Evolutionary conservation across 2,113 vertebrate genomes (phyloP), one percentile per base, ranked within the genome.

Genomic region (Microtus montanus): DNA sequence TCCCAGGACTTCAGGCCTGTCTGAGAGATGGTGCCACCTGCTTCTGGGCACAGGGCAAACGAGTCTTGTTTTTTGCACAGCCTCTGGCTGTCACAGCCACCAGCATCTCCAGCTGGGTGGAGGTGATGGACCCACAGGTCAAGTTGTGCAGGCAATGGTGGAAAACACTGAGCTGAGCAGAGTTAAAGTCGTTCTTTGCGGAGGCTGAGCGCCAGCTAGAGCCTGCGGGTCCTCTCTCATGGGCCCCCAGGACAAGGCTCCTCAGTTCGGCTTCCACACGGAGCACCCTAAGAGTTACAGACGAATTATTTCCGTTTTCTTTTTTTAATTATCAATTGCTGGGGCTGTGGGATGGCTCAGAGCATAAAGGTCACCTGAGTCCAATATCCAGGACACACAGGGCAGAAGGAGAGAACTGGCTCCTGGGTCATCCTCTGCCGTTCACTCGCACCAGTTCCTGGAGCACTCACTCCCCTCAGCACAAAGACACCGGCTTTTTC

Each of bases 221-320:
- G 61, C 26, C 52, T 1, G 14, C 5, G 11, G 52, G 52, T n/a
- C 38, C 33, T 19, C 84, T 70, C 28, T 20, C 44, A 4, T 10
- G 19, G 30, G 8, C 4, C 1, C 54, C 77, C 38, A 28, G 79
- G 30, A 47, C 70, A 85, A 10, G 11, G 91, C 0, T 10, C 5
- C 1, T 8, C 9, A 70, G 15, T 35, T 88, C n/a, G 1, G 33
- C 4, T 9, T 26, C 14, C 17, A 38, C 22, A 41, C 30, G 58
- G 15, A 6, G 63, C 44, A 3, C 1, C n/a, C 33, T 4, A 5
- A 7, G 63, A 28, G 33, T 4, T 2, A 3, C 24, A 15, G 1
- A 19, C 3, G 1, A 41, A 22, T 0, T 17, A 3, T 4, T 26
- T 38, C n/a, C 0, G 6, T 9, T 73, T 49, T 54, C 19, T 15